Conservation (phyloP, 1,140 invertebrate genomes). For the Brevipalpus yothersi region DNA sequence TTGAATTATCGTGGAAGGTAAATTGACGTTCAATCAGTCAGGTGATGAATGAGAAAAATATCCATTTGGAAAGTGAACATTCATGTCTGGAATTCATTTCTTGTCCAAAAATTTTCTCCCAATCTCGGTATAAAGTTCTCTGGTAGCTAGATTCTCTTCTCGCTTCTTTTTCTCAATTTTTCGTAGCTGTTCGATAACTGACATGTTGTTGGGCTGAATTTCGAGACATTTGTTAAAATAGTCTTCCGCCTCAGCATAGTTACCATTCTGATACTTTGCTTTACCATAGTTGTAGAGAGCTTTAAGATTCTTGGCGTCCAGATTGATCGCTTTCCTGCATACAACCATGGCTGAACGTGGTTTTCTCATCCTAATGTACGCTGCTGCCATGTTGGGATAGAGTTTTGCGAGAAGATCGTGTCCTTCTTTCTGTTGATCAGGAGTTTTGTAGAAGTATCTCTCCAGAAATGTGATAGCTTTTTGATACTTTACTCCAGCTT, state of each 20-base stretch:
- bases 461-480: constrained; percentile 26
- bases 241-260: not conserved
- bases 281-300: constrained; percentile 4
- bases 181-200: not conserved
- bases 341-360: not conserved
- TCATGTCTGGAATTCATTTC: not conserved
- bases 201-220: not conserved
- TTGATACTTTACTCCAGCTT: constrained; percentile 56
- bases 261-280: not conserved
- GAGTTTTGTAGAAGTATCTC: constrained; percentile 18
- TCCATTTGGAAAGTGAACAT: too few species aligned
- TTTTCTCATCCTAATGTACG: not conserved
- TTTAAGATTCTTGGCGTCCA: constrained; percentile 3
- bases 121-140: not conserved
- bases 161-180: not conserved
- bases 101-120: not conserved
- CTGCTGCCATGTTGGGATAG: constrained; percentile 19
- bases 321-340: not conserved
- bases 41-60: too few species aligned
- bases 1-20: too few species aligned
- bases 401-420: constrained; percentile 38
- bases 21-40: too few species aligned
- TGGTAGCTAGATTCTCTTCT: not conserved
- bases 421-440: constrained; percentile 26
- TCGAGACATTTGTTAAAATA: not conserved